Evolutionary conservation across 2,888 invertebrate species (phyloP).

Genomic region (Nineta flava): DNA sequence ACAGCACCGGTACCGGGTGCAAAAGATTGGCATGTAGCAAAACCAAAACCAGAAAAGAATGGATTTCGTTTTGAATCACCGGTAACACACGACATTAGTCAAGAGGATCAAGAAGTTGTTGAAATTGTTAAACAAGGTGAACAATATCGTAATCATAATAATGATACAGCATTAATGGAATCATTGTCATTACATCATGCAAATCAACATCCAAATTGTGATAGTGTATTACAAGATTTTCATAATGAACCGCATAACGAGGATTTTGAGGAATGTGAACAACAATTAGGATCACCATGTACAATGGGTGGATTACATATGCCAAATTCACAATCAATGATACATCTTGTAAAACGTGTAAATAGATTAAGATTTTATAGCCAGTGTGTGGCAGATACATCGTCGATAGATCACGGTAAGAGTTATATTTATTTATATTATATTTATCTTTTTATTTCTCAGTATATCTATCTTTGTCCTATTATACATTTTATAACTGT

Average conservation of each 20-base stretch:
- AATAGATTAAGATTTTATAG: conserved; percentile 44
- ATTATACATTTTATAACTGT: no score
- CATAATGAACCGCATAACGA: conserved; percentile 15
- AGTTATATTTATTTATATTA: no score
- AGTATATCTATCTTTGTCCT: no score
- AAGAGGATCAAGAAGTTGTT: conserved; percentile 36
- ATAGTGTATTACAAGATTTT: conserved; percentile 25
- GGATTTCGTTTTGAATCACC: conserved; percentile 22
- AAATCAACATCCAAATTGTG: conserved; percentile 19
- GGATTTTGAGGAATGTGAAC: conserved; percentile 23
- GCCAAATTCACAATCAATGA: conserved; percentile 38
- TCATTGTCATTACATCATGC: background rate
- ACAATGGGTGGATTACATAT: conserved; percentile 42
- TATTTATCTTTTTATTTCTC: no score
- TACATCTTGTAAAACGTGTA: conserved; percentile 37
- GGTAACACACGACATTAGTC: conserved; percentile 18
- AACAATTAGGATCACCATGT: conserved; percentile 33
- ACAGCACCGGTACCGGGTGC: conserved; percentile 22
- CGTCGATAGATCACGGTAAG: background rate
- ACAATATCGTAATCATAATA: conserved; percentile 7
- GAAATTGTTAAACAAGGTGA: conserved; percentile 32
- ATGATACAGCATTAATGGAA: background rate
- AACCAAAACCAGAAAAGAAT: conserved; percentile 21
- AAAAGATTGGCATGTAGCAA: conserved; percentile 23
- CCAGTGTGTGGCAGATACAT: conserved; percentile 37